Evolutionary conservation across 2,888 invertebrate species (phyloP).

Genomic region (Coenonympha arcania): DNA sequence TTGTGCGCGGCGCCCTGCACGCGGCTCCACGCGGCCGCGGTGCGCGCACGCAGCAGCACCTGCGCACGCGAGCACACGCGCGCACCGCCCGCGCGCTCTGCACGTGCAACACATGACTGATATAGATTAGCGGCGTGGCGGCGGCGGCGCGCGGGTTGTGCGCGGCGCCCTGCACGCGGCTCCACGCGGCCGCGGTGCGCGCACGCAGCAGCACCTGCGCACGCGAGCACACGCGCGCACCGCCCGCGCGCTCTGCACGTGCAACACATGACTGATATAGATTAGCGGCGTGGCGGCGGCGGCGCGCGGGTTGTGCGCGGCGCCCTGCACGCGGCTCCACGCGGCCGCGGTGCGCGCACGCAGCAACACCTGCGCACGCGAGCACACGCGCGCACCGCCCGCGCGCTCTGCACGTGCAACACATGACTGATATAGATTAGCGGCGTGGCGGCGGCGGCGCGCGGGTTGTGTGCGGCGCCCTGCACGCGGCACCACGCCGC

Average conservation of each 20-base stretch:
- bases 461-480: slow-evolving; percentile 90
- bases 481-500: slow-evolving; percentile 89
- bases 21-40: slow-evolving; percentile 84
- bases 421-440: slow-evolving; percentile 57
- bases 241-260: slow-evolving; percentile 77
- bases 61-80: slow-evolving; percentile 85
- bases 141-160: slow-evolving; percentile 91
- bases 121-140: slow-evolving; percentile 81
- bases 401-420: slow-evolving; percentile 71
- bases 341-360: slow-evolving; percentile 84
- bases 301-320: slow-evolving; percentile 92
- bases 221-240: slow-evolving; percentile 84
- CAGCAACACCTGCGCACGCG: slow-evolving; percentile 82
- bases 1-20: slow-evolving; percentile 93
- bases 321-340: slow-evolving; percentile 87
- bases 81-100: slow-evolving; percentile 81
- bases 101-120: background rate
- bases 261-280: background rate
- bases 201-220: slow-evolving; percentile 84
- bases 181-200: slow-evolving; percentile 84
- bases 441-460: slow-evolving; percentile 81
- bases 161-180: slow-evolving; percentile 86
- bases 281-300: slow-evolving; percentile 81
- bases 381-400: slow-evolving; percentile 83
- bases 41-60: slow-evolving; percentile 83